Percentiles rank a stretch among this genome's conserved stretches.
Conservation (phyloP, 2,113 vertebrate genomes). For the Poeciliopsis retropinna region DNA sequence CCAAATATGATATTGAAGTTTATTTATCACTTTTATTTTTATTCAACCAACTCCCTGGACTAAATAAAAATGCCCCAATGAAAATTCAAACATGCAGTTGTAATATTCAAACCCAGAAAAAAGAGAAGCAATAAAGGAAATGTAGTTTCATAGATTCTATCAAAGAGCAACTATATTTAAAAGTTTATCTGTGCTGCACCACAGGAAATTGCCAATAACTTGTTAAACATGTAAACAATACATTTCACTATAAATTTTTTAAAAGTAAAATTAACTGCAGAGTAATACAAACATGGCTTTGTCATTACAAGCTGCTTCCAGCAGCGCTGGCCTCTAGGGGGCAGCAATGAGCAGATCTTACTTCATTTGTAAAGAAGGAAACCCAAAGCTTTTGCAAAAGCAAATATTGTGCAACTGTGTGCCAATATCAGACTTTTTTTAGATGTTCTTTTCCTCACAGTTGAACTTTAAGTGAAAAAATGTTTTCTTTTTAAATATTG, state of each 20-base stretch:
- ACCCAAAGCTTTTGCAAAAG: neutral
- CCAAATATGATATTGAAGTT: no score
- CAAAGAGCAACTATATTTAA: no score
- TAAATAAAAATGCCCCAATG: no score
- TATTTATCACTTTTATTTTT: no score
- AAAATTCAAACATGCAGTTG: no score
- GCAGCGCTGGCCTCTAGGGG: conserved; percentile 34
- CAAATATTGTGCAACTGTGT: neutral
- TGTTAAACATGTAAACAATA: neutral
- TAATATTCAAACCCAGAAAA: no score
- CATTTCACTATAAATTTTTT: neutral
- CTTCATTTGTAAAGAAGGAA: neutral
- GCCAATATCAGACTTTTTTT: neutral
- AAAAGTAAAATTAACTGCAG: no score
- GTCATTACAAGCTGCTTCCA: neutral
- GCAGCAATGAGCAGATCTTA: conserved; percentile 33
- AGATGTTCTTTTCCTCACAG: neutral
- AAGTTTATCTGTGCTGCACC: neutral
- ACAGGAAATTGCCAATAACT: neutral
- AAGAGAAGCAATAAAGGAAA: no score
- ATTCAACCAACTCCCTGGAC: no score
- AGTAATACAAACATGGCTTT: neutral
- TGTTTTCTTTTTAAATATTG: no score
- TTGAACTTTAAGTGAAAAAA: no score
- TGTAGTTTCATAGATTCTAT: no score